These are phyloP conservation scores for Drosophila stalkeri DNA, from an alignment of 2,888 invertebrate species.

Conservation along the genomic window DNA sequence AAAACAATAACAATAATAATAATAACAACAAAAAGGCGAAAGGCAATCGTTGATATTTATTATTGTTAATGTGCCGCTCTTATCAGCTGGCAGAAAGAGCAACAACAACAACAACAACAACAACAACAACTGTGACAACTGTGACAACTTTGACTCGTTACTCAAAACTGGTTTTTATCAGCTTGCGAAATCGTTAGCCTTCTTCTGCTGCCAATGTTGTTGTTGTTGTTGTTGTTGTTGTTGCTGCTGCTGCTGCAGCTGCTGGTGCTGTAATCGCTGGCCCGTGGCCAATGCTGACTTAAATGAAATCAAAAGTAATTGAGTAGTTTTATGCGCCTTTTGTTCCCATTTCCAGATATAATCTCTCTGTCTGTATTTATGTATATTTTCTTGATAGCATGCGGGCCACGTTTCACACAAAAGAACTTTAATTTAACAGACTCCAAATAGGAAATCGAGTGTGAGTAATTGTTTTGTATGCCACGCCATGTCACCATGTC, in stretches of 20 bases:
- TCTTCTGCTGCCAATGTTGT: slow-evolving; percentile 13
- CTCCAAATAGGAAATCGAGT: slow-evolving; percentile 60
- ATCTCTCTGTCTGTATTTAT: not conserved
- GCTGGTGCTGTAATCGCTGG: slow-evolving; percentile 1
- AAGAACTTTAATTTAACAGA: slow-evolving; percentile 47
- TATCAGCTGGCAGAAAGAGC: slow-evolving; percentile 47
- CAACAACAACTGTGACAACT: not conserved
- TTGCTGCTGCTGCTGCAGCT: not conserved
- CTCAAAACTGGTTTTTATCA: slow-evolving; percentile 73
- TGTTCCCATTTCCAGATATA: not conserved
- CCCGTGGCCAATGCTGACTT: slow-evolving; percentile 10
- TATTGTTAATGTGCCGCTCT: slow-evolving; percentile 22
- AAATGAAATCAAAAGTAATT: slow-evolving; percentile 46
- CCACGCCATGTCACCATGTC: slow-evolving; percentile 3
- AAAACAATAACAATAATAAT: not conserved
- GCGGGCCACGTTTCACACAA: slow-evolving; percentile 50
- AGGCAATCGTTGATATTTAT: not conserved
- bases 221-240: not conserved
- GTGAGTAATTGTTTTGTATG: slow-evolving; percentile 60
- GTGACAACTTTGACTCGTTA: slow-evolving; percentile 11
- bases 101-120: not conserved
- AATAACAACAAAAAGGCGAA: not conserved
- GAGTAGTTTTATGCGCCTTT: slow-evolving; percentile 19
- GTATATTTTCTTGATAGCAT: slow-evolving; percentile 35
- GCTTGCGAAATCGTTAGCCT: slow-evolving; percentile 60